Evolutionary conservation across 2,113 vertebrate genomes (phyloP).

Genomic region (Corythornis madagascariensis): DNA sequence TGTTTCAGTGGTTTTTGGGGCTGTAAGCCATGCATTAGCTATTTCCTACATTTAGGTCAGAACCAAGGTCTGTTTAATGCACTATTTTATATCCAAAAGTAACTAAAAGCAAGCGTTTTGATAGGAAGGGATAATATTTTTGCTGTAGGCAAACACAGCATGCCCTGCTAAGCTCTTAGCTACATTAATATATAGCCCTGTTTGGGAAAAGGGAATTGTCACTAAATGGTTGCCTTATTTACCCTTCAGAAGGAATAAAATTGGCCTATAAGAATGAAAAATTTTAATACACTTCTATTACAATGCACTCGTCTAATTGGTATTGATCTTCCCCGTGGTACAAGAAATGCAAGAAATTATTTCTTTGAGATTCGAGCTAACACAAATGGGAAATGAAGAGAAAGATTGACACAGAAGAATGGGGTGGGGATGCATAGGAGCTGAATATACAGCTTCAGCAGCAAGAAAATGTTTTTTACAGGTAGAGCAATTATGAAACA

Average conservation of each 20-base stretch:
- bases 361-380: conserved; percentile 10
- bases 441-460: neutral
- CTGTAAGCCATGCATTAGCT: neutral
- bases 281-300: conserved; percentile 46
- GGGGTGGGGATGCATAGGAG: neutral
- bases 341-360: conserved; percentile 18
- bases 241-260: conserved; percentile 48
- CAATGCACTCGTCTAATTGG: neutral
- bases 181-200: conserved; percentile 22
- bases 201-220: conserved; percentile 1
- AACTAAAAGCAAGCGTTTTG: neutral
- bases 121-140: neutral
- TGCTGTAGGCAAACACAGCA: neutral
- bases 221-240: conserved; percentile 56
- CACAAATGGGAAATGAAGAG: conserved; percentile 3
- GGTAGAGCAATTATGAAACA: neutral
- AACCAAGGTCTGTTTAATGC: neutral
- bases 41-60: neutral
- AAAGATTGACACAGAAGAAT: neutral
- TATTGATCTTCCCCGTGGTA: conserved; percentile 54
- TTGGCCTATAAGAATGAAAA: conserved; percentile 31
- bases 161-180: neutral
- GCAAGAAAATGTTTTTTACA: neutral
- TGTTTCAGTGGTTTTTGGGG: neutral
- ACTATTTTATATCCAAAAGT: neutral